Base-by-base conservation (phyloP, 2,113 vertebrate species). In the Sander lucioperca region DNA sequence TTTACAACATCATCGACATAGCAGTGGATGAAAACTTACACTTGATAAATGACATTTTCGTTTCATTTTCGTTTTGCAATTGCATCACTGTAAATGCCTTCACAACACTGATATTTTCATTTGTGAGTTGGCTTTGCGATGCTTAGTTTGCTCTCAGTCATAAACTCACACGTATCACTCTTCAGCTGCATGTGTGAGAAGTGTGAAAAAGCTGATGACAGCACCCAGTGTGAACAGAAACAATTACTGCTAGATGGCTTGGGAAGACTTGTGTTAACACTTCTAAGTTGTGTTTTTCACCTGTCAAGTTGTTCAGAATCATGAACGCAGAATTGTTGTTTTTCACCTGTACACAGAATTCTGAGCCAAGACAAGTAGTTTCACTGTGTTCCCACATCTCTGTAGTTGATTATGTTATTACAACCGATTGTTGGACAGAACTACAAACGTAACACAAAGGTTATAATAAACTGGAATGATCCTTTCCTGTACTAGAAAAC, bases 161-260 rank as follows among this genome's bases (percentile, higher is more conserved):
- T 54, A 13, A 47, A 57, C 51, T 39, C 47, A 3, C 16, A 15
- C 43, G 6, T 27, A 6, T 61, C 63, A n/a, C 43, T 58, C 11
- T 36, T 62, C 16, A 12, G 45, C 45, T 53, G 45, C 57, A 19
- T 25, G 56, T 54, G 72, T 25, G 57, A 18, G 33, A 64, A 33
- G 67, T 71, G 77, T 59, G 63, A 63, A 70, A 54, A 47, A 45
- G 66, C 27, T 54, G 58, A 54, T 33, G 58, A 63, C 58, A 47
- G 48, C 48, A 18, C 48, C 13, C 33, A 0, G 77, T 8, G 56
- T 27, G 39, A 50, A 21, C 6, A 25, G 9, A 47, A 33, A 56
- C 30, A n/a, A 25, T 36, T 14, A 13, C 30, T 53, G 65, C 27
- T 5, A 3, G 51, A 66, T 66, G 62, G 23, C 43, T 72, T 13